Evolutionary conservation across 2,888 invertebrate species (phyloP), one percentile per base, ranked within the genome.

Genomic region (Autographa gamma): DNA sequence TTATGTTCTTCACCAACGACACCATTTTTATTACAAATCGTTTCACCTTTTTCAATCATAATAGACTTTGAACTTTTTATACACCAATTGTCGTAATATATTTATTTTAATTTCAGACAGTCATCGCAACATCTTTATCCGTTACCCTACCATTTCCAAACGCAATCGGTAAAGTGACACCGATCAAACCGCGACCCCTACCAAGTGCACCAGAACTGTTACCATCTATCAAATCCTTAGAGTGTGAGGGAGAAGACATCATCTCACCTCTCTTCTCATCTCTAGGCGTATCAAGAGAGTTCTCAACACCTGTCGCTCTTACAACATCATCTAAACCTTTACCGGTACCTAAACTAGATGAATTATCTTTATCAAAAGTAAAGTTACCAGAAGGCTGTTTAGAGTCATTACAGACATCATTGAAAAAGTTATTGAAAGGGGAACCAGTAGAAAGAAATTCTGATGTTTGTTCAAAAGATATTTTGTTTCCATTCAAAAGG

Each of bases 271-370:
- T 59, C 0, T 18, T 18, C 11, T 19, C 66, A 48, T 0, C 48
- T 19, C 4, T 19, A n/a, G 0, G 31, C 52, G 25, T 18, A 3
- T 4, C 0, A 0, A 19, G 1, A 52, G 60, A 65, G 19, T 76
- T 65, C 52, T 67, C 69, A 32, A 67, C 66, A 54, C 72, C 72
- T 7, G 1, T 78, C 0, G 8, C 0, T 0, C 11, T 65, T 0
- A 69, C 34, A 0, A 60, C 80, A 16, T 38, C 66, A 14, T 76
- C 77, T 5, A 54, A n/a, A 59, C 56, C 71, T n/a, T 52, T 69
- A 3, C 80, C 77, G n/a, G 71, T 76, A 8, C 80, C 77, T 0
- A 78, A 76, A 2, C 64, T 78, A 56, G 66, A 79, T 38, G 16
- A 71, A n/a, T 11, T 16, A 31, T 79, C 80, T 0, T 34, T 77